phyloP scores from a whole-genome alignment of 1,140 invertebrate species.

The Eupeodes corollae region DNA sequence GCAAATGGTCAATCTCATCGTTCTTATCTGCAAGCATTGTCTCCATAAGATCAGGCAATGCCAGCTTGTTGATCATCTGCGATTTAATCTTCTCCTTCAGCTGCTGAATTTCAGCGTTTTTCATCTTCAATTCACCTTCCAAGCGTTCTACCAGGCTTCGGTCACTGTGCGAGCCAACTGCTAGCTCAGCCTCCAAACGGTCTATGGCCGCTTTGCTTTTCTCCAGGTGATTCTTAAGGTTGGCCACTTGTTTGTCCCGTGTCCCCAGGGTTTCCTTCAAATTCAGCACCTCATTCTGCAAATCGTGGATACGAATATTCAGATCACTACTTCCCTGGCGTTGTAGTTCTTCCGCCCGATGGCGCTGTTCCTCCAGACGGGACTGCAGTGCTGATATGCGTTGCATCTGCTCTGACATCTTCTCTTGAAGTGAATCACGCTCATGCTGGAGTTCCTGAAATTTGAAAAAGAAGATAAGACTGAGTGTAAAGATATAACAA shows the following conservation, averaged over 20 bases:
- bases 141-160: conserved; percentile 44
- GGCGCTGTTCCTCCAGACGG: conserved; percentile 63
- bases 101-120: conserved; percentile 43
- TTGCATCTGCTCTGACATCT: conserved; percentile 65
- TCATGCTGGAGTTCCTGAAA: conserved; percentile 64
- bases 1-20: conserved; percentile 51
- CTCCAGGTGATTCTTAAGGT: conserved; percentile 36
- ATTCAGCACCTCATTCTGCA: conserved; percentile 42
- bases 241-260: conserved; percentile 46
- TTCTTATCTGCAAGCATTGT: conserved; percentile 55
- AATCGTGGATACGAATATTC: conserved; percentile 54
- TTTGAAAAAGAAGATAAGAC: conserved; percentile 7
- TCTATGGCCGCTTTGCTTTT: conserved; percentile 31
- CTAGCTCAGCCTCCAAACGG: conserved; percentile 44
- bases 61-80: conserved; percentile 37
- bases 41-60: conserved; percentile 47
- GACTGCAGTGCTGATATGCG: conserved; percentile 66
- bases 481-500: not conserved
- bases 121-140: conserved; percentile 42
- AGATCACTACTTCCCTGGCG: conserved; percentile 53
- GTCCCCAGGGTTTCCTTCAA: conserved; percentile 45
- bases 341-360: conserved; percentile 56
- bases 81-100: conserved; percentile 41
- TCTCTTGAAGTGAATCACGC: conserved; percentile 64
- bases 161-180: conserved; percentile 26